Evolutionary conservation across 1,140 invertebrate genomes (phyloP), one percentile per base, ranked within the genome.

Genomic region (Hylaeus volcanicus): DNA sequence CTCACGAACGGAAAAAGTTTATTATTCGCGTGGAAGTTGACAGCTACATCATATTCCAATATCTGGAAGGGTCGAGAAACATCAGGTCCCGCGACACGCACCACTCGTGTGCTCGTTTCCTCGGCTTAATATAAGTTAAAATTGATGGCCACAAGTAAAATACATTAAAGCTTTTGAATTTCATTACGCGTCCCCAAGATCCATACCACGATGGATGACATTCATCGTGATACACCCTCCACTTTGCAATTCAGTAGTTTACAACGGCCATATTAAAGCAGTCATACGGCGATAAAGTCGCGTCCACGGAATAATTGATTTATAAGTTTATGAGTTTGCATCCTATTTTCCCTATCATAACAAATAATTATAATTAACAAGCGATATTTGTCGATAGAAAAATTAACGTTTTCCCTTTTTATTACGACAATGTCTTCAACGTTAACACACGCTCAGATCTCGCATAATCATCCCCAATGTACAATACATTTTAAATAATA

Each of bases 21-120:
- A 88, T 90, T 86, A 89, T 90, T 83, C 80, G 66, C 79, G 76
- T 69, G 79, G 76, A 89, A 78, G 81, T 85, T 83, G 75, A 79
- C 84, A 83, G 84, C 78, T 84, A 82, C 82, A 88, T 85, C 83
- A 82, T 84, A 85, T 87, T 89, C 84, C 85, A 87, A 89, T 88
- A 87, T 87, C 83, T 48, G 37, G 75, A 78, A 39, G 72, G 80
- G 75, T 77, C 80, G 81, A 76, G 80, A 71, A 72, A 51, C 63
- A 64, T 79, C 75, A 60, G 26, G 56, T 51, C 69, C 68, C 72
- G 43, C 12, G 53, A 70, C 74, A 73, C 63, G 69, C 48, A 45
- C 39, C 63, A 64, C 51, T 63, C 72, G 39, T 78, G 63, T 53
- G 64, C 55, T 81, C 60, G 53, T 87, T 26, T 64, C 63, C 61